Evolutionary conservation across 2,888 invertebrate species (phyloP).

Genomic region (Aphodius sticticus): DNA sequence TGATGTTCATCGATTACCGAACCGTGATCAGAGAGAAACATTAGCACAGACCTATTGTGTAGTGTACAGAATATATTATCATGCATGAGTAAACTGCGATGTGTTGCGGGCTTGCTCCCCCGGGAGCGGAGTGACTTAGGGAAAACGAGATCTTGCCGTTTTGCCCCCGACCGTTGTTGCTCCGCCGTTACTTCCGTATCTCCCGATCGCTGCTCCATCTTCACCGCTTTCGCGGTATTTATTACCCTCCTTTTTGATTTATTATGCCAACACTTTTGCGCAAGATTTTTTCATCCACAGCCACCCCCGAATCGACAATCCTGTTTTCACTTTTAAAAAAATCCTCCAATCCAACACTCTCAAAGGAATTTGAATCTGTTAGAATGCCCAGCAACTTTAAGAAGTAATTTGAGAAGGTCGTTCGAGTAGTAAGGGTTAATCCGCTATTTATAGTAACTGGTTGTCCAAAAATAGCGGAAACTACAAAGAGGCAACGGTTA

Average conservation of each 20-base stretch:
- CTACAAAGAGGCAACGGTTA: neutral
- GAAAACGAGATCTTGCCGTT: constrained; percentile 53
- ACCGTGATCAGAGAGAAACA: constrained; percentile 49
- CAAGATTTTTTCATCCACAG: constrained; percentile 10
- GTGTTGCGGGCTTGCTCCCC: constrained; percentile 52
- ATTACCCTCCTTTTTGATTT: constrained; percentile 33
- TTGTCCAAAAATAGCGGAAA: neutral
- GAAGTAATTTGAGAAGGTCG: too few species aligned
- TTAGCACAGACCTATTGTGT: constrained; percentile 50
- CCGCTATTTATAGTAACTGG: neutral
- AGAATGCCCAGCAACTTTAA: too few species aligned
- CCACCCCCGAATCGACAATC: neutral
- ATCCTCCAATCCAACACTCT: neutral
- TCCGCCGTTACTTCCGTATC: constrained; percentile 47
- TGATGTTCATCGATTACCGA: constrained; percentile 47
- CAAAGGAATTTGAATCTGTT: too few species aligned
- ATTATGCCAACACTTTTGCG: constrained; percentile 23
- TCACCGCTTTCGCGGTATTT: constrained; percentile 32
- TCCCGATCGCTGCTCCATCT: constrained; percentile 41
- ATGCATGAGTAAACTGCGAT: constrained; percentile 53
- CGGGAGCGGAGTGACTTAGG: constrained; percentile 52
- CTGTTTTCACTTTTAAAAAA: constrained; percentile 10
- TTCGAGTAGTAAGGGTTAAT: neutral
- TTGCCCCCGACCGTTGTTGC: constrained; percentile 42
- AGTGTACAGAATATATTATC: constrained; percentile 51